Evolutionary conservation across 37 sponge, comb jelly and placozoan genomes (phyloP), one percentile per base, ranked within the genome.

Genomic region (Ephydatia muelleri): DNA sequence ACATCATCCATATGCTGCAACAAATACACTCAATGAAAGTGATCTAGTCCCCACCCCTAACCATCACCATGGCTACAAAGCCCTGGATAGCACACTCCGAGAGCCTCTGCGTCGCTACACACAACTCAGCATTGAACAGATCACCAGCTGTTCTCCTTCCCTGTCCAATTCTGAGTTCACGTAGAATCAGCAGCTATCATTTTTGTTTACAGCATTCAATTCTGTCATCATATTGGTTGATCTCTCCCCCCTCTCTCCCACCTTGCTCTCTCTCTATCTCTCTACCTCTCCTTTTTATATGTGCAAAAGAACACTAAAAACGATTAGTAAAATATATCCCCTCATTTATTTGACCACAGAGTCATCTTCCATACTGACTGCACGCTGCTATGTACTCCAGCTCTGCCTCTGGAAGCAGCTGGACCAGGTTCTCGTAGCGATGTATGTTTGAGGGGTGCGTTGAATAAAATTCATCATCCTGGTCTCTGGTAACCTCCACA

Each of bases 381-480:
- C 57, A 13, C 37, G 40, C 80, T 79, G 22, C 35, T 29, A 2
- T 72, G 5, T 76, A 79, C 8, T 79, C 57, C 32, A 70, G 73
- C 29, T 71, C 5, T 22, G 86, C 86, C 16, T 70, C 39, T 34
- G 86, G 86, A 68, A 86, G 80, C 30, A 86, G 71, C 4, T 31
- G 19, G 4, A 19, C 31, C 2, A 86, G 73, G 30, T 76, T 29
- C n/a, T 40, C 78, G 8, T 35, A 32, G 30, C 93, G 67, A 0
- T 49, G 75, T 22, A 77, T 77, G 66, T 92, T 88, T 14, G 57
- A 31, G 12, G 93, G 93, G 68, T 92, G 93, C 0, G 93, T 92
- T 0, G 81, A 72, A 34, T 88, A 33, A 28, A 49, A 49, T 3
- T 72, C 68, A 23, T 25, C 38, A 25, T 77, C 74, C 25, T 31